Percentiles rank a stretch among this genome's conserved stretches.
phyloP scores from a whole-genome alignment of 2,113 vertebrate species.

The Ptilonorhynchus violaceus region DNA sequence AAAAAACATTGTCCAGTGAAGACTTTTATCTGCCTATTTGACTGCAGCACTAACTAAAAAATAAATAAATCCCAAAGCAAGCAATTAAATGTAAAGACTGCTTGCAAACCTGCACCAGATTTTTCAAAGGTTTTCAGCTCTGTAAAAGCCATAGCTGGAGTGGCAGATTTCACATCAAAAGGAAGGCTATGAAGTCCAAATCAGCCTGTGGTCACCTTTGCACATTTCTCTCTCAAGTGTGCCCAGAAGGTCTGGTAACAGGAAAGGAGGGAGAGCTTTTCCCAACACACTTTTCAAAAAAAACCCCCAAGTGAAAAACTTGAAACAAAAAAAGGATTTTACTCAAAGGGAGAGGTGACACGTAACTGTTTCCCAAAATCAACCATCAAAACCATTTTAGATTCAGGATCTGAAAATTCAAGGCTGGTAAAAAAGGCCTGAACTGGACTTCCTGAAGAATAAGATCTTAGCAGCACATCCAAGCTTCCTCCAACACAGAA shows the following conservation, averaged over 20 bases:
- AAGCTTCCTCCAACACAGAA: background rate
- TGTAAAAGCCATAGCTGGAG: background rate
- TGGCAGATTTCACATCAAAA: background rate
- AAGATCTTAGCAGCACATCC: background rate
- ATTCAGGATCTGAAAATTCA: background rate
- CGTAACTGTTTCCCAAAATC: background rate
- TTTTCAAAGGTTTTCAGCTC: background rate
- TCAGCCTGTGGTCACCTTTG: background rate
- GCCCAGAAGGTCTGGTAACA: background rate
- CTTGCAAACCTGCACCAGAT: background rate
- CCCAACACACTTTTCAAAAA: fast-evolving
- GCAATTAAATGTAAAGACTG: background rate
- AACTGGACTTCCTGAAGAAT: background rate
- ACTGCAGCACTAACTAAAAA: background rate
- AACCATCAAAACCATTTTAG: background rate
- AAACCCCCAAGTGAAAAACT: background rate
- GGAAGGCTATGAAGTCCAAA: background rate
- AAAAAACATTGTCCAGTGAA: background rate
- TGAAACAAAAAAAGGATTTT: background rate
- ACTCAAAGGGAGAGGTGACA: background rate
- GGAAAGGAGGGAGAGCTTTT: background rate
- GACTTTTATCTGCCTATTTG: background rate
- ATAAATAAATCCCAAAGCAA: background rate
- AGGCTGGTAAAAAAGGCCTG: background rate
- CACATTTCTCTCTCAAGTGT: background rate